These are phyloP conservation scores for Drosophila biarmipes DNA, from an alignment of 1,140 invertebrate species.

Conservation along the genomic window DNA sequence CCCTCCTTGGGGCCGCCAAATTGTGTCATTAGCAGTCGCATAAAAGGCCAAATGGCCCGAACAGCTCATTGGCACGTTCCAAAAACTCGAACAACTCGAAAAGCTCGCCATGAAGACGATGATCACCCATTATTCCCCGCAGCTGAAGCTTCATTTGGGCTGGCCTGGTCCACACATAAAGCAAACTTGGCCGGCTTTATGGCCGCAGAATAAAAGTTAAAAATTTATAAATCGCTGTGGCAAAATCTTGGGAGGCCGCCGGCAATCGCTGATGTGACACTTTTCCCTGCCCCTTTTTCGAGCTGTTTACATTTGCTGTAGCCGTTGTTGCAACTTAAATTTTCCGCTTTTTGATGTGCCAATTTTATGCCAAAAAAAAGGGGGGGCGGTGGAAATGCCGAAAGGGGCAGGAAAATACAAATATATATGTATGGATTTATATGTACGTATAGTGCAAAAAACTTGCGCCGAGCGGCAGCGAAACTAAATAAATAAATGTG, in stretches of 20 bases:
- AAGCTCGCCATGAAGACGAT: constrained; percentile 51
- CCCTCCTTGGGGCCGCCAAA: constrained; percentile 60
- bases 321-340: constrained; percentile 47
- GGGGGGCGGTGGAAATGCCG: no score
- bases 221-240: constrained; percentile 41
- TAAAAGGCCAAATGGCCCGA: constrained; percentile 70
- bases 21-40: constrained; percentile 78
- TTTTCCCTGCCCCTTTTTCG: constrained; percentile 2
- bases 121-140: constrained; percentile 38
- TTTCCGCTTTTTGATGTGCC: constrained; percentile 72
- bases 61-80: constrained; percentile 78
- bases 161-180: constrained; percentile 22
- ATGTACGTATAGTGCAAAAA: constrained; percentile 27
- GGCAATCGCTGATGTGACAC: constrained; percentile 21
- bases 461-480: constrained; percentile 57
- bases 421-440: background rate
- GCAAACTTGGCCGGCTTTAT: constrained; percentile 24
- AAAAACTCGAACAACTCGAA: constrained; percentile 11
- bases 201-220: constrained; percentile 45
- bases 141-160: constrained; percentile 30
- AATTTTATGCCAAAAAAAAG: constrained; percentile 59
- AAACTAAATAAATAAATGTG: constrained; percentile 80
- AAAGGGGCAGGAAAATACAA: constrained; percentile 15
- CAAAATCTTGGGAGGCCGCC: background rate
- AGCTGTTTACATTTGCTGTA: constrained; percentile 24